Percentiles rank a stretch among this genome's conserved stretches.
Evolutionary conservation across 2,888 invertebrate genomes (phyloP).

Genomic region (Drosophila paramelanica): DNA sequence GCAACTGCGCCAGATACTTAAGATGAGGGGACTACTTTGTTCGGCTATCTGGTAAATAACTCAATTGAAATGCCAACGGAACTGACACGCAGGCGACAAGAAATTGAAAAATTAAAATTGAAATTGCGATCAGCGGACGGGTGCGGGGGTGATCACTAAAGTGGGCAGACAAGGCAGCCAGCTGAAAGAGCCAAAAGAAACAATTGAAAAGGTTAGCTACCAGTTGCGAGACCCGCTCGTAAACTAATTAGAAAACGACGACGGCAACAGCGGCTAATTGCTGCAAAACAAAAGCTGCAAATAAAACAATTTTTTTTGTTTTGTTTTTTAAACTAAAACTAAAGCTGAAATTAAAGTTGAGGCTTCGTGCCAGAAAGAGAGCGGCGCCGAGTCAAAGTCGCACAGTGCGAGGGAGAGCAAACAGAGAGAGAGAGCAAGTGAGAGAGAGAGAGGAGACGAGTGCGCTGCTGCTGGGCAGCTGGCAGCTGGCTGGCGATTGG

Average conservation of each 20-base stretch:
- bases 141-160: background rate
- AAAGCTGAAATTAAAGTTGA: constrained; percentile 16
- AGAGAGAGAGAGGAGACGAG: constrained; percentile 8
- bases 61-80: constrained; percentile 82
- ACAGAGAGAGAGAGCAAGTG: background rate
- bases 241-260: constrained; percentile 76
- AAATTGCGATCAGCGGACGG: constrained; percentile 49
- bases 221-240: constrained; percentile 47
- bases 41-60: constrained; percentile 67
- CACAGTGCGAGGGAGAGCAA: constrained; percentile 1
- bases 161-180: background rate
- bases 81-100: constrained; percentile 78
- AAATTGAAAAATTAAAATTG: constrained; percentile 72
- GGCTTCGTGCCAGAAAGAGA: constrained; percentile 63
- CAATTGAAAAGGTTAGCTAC: constrained; percentile 76
- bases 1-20: constrained; percentile 16
- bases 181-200: constrained; percentile 38
- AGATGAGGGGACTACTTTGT: background rate
- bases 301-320: constrained; percentile 8
- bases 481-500: constrained; percentile 73
- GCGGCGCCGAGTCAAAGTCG: constrained; percentile 35
- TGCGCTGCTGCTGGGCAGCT: constrained; percentile 18
- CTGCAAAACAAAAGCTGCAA: constrained; percentile 28
- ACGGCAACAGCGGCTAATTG: constrained; percentile 59
- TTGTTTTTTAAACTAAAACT: constrained; percentile 11